A percentile compares a stretch with the other conserved stretches of the same genome.
phyloP scores from a whole-genome alignment of 2,113 vertebrate genomes.

The Chamaea fasciata region DNA sequence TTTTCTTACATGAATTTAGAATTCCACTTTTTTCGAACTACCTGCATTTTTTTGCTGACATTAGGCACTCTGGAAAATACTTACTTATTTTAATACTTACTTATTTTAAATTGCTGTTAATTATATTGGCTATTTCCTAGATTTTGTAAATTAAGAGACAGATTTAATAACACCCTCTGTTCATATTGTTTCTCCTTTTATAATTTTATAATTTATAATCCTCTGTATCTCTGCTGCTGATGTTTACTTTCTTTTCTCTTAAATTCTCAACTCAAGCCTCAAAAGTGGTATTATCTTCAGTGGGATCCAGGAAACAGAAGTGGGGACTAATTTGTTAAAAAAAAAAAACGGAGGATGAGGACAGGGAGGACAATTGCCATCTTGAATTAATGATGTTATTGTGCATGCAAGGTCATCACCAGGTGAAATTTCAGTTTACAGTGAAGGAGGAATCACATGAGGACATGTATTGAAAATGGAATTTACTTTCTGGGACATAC shows the following conservation, averaged over 20 bases:
- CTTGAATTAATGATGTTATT: background rate
- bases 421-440: background rate
- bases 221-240: background rate
- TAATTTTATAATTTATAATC: background rate
- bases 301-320: background rate
- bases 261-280: background rate
- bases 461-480: background rate
- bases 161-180: background rate
- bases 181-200: background rate
- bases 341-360: background rate
- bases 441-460: background rate
- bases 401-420: background rate
- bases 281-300: background rate
- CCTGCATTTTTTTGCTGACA: background rate
- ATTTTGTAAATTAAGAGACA: background rate
- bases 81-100: background rate
- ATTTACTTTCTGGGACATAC: background rate
- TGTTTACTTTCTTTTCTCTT: background rate
- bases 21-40: background rate
- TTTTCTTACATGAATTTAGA: background rate
- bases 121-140: background rate
- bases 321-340: background rate
- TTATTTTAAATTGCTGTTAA: background rate
- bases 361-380: background rate
- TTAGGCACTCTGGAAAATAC: background rate